Conservation (phyloP, 1,140 invertebrate genomes). For the Drosophila teissieri region DNA sequence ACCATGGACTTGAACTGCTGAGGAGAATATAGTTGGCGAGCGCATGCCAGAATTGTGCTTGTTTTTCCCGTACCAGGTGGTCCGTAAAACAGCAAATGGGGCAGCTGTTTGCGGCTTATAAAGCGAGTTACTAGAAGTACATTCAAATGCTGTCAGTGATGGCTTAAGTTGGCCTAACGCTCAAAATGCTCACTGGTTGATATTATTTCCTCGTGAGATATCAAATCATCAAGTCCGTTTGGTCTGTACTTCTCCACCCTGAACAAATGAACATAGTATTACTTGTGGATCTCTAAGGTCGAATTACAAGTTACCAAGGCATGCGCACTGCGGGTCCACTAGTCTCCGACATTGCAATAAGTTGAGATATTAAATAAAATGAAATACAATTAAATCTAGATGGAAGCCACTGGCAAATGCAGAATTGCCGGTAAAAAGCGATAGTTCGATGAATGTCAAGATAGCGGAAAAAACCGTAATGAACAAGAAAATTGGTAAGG, state of each 20-base stretch:
- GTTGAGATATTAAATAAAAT: neutral
- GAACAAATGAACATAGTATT: neutral
- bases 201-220: conserved; percentile 99
- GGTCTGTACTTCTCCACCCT: conserved; percentile 99
- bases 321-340: conserved; percentile 60
- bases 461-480: neutral
- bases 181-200: conserved; percentile 92
- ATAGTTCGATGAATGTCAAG: conserved; percentile 30
- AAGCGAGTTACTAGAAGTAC: conserved; percentile 93
- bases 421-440: conserved; percentile 26
- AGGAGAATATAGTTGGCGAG: conserved; percentile 95
- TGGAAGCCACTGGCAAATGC: conserved; percentile 1
- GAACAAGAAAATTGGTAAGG: neutral
- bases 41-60: conserved; percentile 98
- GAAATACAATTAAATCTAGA: neutral
- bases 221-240: conserved; percentile 94
- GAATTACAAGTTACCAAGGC: conserved; percentile 59
- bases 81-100: conserved; percentile 99
- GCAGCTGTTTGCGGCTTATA: conserved; percentile 95
- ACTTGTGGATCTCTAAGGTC: neutral
- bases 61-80: conserved; percentile 99
- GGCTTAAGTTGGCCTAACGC: neutral
- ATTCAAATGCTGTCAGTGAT: neutral
- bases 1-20: conserved; percentile 89
- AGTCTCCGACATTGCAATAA: conserved; percentile 52